Base-by-base conservation (phyloP, 1,140 invertebrate genomes). In the Ctenoplectra terminalis region DNA sequence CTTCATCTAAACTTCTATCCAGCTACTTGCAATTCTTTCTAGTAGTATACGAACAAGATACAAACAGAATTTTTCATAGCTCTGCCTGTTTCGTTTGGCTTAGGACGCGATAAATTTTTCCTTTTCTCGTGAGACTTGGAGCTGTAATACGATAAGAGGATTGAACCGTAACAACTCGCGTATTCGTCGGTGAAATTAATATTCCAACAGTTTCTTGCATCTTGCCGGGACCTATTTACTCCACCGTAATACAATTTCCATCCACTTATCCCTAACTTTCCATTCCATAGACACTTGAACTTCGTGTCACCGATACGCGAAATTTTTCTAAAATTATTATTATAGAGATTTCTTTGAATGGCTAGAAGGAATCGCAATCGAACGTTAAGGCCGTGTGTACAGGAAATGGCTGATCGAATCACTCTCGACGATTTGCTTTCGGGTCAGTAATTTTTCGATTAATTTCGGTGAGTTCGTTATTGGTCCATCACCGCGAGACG, bases 321-420 rank as follows among this genome's bases (percentile, higher is more conserved):
- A 52, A 71, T 75, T 84, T 70, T 70, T 61, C 40, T 50, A 20
- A n/a, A n/a, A 46, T 43, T 37, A 37, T 46, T 40, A 50, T 46
- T 70, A 81, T 66, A 84, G 40, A 81, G 71, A 85, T 85, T 84
- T 69, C 70, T 84, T n/a, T 46, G 54, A 8, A 29, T 48, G 67
- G 60, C 54, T 31, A 43, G 64, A 60, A 85, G 50, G 74, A 31
- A 23, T 46, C 64, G 74, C 34, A 70, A 85, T 74, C 56, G 48
- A 58, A 64, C 46, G 54, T 50, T 73, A 66, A 84, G 66, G 1
- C 11, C 52, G 46, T 26, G 48, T n/a, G 46, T 20, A 60, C 43
- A 43, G 76, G 8, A 79, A 71, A 61, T 40, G 40, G 50, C 67
- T 52, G 67, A 79, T 79, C 56, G 17, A 43, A 61, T 60, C 37